Evolutionary conservation across 2,113 vertebrate genomes (phyloP).

Genomic region (Rhagologus leucostigma): DNA sequence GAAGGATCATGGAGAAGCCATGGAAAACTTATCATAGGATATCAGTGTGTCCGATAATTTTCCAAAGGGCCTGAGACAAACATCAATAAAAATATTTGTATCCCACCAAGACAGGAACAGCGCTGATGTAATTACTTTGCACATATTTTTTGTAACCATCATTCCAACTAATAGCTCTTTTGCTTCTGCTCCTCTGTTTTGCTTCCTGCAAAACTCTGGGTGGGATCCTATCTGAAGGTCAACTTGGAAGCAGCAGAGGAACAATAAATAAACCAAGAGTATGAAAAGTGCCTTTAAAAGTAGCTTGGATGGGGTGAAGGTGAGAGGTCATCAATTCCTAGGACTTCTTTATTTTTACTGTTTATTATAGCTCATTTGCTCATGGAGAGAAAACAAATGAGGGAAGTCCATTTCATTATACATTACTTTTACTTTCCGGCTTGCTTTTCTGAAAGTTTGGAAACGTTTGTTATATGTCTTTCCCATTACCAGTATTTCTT

Average conservation of each 20-base stretch:
- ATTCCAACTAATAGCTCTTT: background rate
- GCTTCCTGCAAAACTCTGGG: background rate
- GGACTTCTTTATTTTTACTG: background rate
- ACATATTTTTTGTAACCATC: background rate
- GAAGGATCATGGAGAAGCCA: background rate
- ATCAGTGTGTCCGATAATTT: background rate
- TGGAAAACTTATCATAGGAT: background rate
- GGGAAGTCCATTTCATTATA: background rate
- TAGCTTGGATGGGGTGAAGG: background rate
- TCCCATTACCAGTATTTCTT: background rate
- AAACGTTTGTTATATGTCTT: background rate
- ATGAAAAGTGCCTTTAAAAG: conserved; percentile 28
- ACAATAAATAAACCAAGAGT: conserved; percentile 37
- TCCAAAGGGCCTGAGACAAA: background rate
- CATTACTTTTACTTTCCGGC: background rate
- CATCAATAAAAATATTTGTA: conserved; percentile 5
- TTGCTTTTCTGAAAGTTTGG: background rate
- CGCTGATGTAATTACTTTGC: background rate
- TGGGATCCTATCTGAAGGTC: conserved; percentile 5
- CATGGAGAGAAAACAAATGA: background rate
- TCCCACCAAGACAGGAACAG: background rate
- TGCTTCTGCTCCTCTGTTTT: background rate
- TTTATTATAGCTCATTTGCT: background rate
- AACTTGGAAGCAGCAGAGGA: conserved; percentile 2
- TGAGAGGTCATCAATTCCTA: background rate